Evolutionary conservation across 2,888 invertebrate species (phyloP), one percentile per base, ranked within the genome.

Genomic region (Cosmopolites sordidus): DNA sequence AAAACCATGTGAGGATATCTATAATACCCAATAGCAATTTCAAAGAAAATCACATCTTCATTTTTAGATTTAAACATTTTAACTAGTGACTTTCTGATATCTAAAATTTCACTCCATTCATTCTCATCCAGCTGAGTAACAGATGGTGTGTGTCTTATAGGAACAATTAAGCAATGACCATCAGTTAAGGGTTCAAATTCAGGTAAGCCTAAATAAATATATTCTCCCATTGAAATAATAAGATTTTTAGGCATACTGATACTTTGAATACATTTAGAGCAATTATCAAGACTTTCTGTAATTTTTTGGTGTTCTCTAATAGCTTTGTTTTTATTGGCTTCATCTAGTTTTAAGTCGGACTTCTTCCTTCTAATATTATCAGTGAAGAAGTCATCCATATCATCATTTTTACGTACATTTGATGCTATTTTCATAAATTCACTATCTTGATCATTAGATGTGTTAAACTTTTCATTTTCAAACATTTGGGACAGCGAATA

Each of bases 101-200:
- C 76, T 83, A 89, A 74, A 48, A 98, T 79, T 76, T 96, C 96
- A 53, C 82, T 81, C 92, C 92, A 97, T 42, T 92, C 87, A 76
- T 98, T 93, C 78, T 98, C 97, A 76, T 98, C 98, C 38, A 94
- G 69, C 59, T 86, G 82, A 0, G 93, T 92, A 30, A 85, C 82
- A 70, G 91, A 89, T 1, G 84, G 69, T 0, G 83, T 77, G 73
- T 98, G 97, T 61, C 86, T 82, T 66, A 88, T 83, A 1, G 96
- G 92, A 1, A 87, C 81, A 64, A 99, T 84, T 44, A 92, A 75
- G 67, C 89, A 97, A 69, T 98, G 97, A 0, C 91, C 89, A 49
- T 81, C 78, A 2, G 88, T 87, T 54, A 98, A 75, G 0, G 95
- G 93, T 64, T 84, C 83, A 67, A 83, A 82, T 48, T 83, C 75